Base-by-base conservation (phyloP, 2,113 vertebrate genomes). In the Anarhynchus alexandrinus region DNA sequence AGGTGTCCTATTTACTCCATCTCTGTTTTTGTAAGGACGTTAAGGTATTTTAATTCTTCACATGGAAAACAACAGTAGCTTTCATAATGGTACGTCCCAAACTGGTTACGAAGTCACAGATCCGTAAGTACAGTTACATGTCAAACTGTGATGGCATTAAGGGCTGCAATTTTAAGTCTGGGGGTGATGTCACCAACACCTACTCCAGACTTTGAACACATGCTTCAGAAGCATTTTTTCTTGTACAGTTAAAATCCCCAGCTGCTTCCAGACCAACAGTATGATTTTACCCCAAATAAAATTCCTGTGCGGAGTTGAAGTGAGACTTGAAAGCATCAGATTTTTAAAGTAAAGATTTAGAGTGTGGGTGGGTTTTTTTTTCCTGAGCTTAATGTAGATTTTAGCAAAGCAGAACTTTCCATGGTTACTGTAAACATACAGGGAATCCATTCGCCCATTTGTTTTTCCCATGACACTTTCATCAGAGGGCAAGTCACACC, bases 391-490 rank as follows among this genome's bases (percentile, higher is more conserved):
- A 62, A 52, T 18, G 55, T 20, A 79, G 34, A 91, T 84, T 95
- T 90, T 66, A 90, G 86, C 79, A 85, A 89, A 97, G 83, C 15
- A 65, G 51, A 96, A 87, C 22, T 81, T 93, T 92, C 88, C 58
- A 76, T 58, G 77, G 43, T 64, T 69, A 71, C 91, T 47, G 61
- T 42, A 80, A 88, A 81, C 57, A 79, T 16, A 58, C 55, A 66
- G 12, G 12, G 29, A 93, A 80, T 55, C 61, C 51, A 82, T 26
- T 14, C 0, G 0, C 72, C 40, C 38, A 23, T 82, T 96, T 82
- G 88, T 69, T 97, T 97, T 96, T 97, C 90, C 96, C 90, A 95
- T 62, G 91, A 95, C 82, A 93, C 70, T 86, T 61, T 27, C 42
- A 42, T 32, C 78, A 81, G 40, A 90, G 93, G 91, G 83, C 81